Evolutionary conservation across 1,140 invertebrate species (phyloP), one percentile per base, ranked within the genome.

Genomic region (Cyclargus thomasi): DNA sequence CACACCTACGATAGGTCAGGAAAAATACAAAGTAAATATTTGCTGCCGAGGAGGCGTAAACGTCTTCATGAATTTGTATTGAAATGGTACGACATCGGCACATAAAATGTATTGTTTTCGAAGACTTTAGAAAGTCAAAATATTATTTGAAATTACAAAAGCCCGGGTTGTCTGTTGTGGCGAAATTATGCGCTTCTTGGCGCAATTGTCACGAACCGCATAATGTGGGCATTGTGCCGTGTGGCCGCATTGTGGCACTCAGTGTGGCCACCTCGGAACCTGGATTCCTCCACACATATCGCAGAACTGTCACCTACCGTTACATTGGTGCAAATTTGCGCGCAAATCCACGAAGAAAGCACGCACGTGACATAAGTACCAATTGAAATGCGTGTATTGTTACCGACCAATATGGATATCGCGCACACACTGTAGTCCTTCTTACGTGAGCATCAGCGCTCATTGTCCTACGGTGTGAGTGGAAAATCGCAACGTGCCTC

Each of bases 301-400:
- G 81, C 78, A 79, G 80, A 83, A 83, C 79, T 79, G 74, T 70
- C 79, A 76, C 77, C 80, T 83, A 88, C 87, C 87, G 87, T 90
- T 90, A 90, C 67, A 65, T 82, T 85, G 79, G 80, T 73, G 75
- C 76, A 81, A 80, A 85, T 89, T 89, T 81, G 83, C 85, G 83
- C 82, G 83, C 85, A 83, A 89, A 88, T 83, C 76, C 82, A 81
- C 80, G 81, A 88, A 89, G 86, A 88, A 89, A 89, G 86, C 84
- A 82, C 70, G 77, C 77, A 79, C 85, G 84, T 90, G 87, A 86
- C 80, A 69, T 29, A 77, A 75, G 76, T 87, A 76, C 78, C 70
- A 80, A 88, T 74, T 68, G 55, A 73, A 74, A 79, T 78, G 80
- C 79, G 78, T 84, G 78, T 71, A 78, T 75, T 68, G 57, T 68